Conservation (phyloP, 1,140 invertebrate species). For the Drosophila arawakana region DNA sequence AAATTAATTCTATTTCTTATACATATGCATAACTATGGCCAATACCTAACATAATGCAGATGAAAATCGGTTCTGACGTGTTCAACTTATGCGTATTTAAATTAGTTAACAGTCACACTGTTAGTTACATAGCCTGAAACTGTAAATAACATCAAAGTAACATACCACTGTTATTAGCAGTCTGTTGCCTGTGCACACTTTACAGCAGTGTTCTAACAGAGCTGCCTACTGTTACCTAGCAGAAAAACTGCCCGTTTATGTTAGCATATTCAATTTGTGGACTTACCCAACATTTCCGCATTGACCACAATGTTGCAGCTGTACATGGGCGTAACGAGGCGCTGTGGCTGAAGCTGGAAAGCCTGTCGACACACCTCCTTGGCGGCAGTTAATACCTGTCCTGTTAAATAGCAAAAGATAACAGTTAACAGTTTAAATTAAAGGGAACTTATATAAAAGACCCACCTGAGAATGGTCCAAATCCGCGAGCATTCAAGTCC, state of each 20-base stretch:
- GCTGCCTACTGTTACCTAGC: neutral
- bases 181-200: too few relatives aligned
- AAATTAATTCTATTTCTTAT: too few relatives aligned
- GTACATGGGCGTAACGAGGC: constrained; percentile 98
- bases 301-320: constrained; percentile 96
- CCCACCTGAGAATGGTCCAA: constrained; percentile 86
- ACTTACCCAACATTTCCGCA: constrained; percentile 96
- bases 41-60: too few relatives aligned
- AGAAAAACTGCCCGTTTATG: neutral
- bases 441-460: neutral
- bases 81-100: too few relatives aligned
- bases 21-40: too few relatives aligned
- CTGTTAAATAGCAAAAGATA: constrained; percentile 82
- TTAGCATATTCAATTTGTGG: neutral
- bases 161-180: too few relatives aligned
- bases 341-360: constrained; percentile 95
- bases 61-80: too few relatives aligned
- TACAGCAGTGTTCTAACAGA: neutral
- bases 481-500: constrained; percentile 85
- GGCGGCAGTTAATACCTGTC: constrained; percentile 96
- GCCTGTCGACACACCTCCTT: constrained; percentile 95
- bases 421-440: neutral
- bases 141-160: too few relatives aligned
- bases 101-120: too few relatives aligned
- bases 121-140: too few relatives aligned